Evolutionary conservation across 2,888 invertebrate species (phyloP).

Genomic region (Conistra vaccinii): DNA sequence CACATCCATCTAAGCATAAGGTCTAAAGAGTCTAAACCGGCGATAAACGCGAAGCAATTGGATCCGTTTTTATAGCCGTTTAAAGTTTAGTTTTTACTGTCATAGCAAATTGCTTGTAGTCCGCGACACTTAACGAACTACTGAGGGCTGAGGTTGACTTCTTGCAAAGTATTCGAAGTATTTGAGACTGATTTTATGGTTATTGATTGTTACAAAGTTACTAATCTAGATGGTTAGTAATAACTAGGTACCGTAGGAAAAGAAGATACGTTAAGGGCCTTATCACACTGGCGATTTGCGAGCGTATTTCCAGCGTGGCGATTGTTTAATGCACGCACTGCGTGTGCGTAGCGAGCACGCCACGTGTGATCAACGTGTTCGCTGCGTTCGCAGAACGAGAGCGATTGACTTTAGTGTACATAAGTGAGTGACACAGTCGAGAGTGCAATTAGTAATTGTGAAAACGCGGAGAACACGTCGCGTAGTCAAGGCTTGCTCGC

Average conservation of each 20-base stretch:
- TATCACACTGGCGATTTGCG: too few relatives aligned
- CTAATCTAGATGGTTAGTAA: neutral
- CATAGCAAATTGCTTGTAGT: constrained; percentile 74
- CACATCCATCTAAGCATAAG: constrained; percentile 61
- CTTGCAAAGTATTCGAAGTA: constrained; percentile 9
- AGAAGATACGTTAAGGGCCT: too few relatives aligned
- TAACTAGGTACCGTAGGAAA: neutral
- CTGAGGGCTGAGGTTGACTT: constrained; percentile 34
- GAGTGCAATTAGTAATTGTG: too few relatives aligned
- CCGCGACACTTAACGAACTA: constrained; percentile 55
- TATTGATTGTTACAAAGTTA: constrained; percentile 3
- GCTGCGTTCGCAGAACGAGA: too few relatives aligned
- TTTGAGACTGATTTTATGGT: neutral
- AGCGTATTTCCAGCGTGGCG: too few relatives aligned
- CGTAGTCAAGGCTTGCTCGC: too few relatives aligned
- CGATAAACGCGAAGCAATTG: constrained; percentile 75
- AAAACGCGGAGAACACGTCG: too few relatives aligned
- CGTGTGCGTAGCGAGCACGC: too few relatives aligned
- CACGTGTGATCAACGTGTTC: too few relatives aligned
- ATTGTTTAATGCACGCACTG: too few relatives aligned
- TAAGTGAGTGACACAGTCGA: too few relatives aligned
- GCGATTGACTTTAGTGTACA: too few relatives aligned
- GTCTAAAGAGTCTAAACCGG: constrained; percentile 66
- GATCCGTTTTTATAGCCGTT: constrained; percentile 75
- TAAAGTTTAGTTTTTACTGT: constrained; percentile 79